These are phyloP conservation scores for Chymomyza caudatula DNA, from an alignment of 2,888 invertebrate genomes.

Conservation along the genomic window DNA sequence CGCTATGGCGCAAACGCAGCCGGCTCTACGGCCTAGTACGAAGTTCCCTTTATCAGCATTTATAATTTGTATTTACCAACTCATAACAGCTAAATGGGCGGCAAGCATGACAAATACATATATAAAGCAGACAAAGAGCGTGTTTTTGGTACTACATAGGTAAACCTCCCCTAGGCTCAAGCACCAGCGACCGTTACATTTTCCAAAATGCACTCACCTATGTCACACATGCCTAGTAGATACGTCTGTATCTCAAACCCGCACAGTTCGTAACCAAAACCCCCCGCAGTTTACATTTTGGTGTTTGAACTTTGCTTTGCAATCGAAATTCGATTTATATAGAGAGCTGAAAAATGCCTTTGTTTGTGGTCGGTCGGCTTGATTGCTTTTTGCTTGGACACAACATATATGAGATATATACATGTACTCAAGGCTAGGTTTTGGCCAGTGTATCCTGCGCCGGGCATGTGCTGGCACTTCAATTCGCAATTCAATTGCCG, in stretches of 20 bases:
- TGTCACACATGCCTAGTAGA: background rate
- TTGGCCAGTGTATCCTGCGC: background rate
- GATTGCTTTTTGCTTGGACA: conserved; percentile 48
- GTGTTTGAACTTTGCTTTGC: conserved; percentile 15
- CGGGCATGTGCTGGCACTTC: too few species aligned
- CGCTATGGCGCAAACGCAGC: conserved; percentile 44
- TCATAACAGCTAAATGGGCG: conserved; percentile 50
- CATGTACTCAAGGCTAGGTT: background rate
- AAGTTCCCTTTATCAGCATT: conserved; percentile 60
- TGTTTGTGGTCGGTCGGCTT: conserved; percentile 32
- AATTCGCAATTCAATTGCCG: background rate
- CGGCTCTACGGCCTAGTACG: conserved; percentile 36
- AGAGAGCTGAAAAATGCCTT: background rate
- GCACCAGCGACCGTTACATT: conserved; percentile 58
- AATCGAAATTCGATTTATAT: background rate
- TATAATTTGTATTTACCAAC: conserved; percentile 61
- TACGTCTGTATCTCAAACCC: background rate
- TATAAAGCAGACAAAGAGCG: conserved; percentile 12
- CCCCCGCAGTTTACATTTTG: conserved; percentile 11
- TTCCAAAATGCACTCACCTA: background rate
- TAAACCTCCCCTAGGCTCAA: conserved; percentile 6
- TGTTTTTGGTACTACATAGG: conserved; percentile 20
- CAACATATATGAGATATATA: background rate
- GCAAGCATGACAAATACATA: conserved; percentile 5
- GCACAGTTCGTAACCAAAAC: background rate